Evolutionary conservation across 2,113 vertebrate species (phyloP).

Genomic region (Lates calcarifer): DNA sequence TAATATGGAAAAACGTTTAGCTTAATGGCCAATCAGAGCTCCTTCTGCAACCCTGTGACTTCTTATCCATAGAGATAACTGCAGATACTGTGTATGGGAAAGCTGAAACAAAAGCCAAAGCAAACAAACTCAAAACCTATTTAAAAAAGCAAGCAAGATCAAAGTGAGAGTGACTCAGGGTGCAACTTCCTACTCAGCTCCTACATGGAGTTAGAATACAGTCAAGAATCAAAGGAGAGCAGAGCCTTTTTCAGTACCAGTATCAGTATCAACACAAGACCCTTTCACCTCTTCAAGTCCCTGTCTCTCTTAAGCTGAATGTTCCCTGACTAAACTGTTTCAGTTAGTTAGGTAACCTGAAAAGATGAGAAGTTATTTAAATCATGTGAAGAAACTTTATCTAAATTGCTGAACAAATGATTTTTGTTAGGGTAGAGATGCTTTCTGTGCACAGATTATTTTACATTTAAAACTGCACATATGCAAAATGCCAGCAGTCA

Average conservation of each 20-base stretch:
- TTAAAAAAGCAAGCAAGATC: background rate
- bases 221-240: background rate
- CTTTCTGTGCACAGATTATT: background rate
- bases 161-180: constrained; percentile 2
- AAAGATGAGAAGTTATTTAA: background rate
- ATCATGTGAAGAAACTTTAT: background rate
- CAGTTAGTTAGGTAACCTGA: too few relatives aligned
- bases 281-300: too few relatives aligned
- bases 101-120: background rate
- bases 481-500: background rate
- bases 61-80: background rate
- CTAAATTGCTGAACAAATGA: background rate
- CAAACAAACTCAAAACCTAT: background rate
- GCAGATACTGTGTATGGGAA: background rate
- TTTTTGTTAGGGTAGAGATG: background rate
- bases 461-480: background rate
- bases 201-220: background rate
- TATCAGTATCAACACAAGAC: too few relatives aligned
- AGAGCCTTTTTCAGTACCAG: background rate
- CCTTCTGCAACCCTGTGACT: background rate
- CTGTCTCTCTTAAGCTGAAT: too few relatives aligned
- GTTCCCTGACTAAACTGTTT: background rate
- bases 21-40: too few relatives aligned
- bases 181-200: background rate
- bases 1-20: too few relatives aligned